Evolutionary conservation across 2,888 invertebrate species (phyloP).

Genomic region (Eucriotettix oculatus): DNA sequence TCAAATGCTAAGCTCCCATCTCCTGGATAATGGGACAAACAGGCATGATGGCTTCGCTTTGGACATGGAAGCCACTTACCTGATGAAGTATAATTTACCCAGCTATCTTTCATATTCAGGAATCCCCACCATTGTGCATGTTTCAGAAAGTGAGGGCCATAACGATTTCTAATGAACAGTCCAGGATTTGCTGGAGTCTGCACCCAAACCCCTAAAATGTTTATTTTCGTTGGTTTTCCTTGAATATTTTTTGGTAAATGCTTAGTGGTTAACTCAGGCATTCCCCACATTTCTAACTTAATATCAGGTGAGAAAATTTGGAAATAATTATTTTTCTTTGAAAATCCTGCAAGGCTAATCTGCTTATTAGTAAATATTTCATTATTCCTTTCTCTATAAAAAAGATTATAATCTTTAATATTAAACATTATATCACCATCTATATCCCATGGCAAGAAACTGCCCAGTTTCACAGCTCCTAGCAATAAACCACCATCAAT

Average conservation of each 20-base stretch:
- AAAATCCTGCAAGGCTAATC: constrained; percentile 3
- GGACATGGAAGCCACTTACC: constrained; percentile 17
- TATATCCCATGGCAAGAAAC: constrained; percentile 21
- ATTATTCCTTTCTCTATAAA: constrained; percentile 4
- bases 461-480: constrained; percentile 22
- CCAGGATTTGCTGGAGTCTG: constrained; percentile 20
- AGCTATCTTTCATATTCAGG: constrained; percentile 14
- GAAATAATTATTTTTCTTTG: constrained; percentile 1
- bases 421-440: constrained; percentile 19
- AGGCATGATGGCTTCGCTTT: constrained; percentile 17
- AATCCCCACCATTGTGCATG: constrained; percentile 20
- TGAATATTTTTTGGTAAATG: constrained; percentile 11
- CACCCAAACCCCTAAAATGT: constrained; percentile 19
- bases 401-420: constrained; percentile 12
- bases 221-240: constrained; percentile 16
- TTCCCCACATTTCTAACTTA: constrained; percentile 19
- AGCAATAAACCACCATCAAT: constrained; percentile 19
- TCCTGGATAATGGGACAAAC: constrained; percentile 18
- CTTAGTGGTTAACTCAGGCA: constrained; percentile 17
- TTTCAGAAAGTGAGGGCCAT: constrained; percentile 19
- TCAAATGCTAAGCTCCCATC: constrained; percentile 17
- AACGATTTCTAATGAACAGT: constrained; percentile 18
- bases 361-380: constrained; percentile 7
- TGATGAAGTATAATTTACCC: constrained; percentile 15
- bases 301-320: constrained; percentile 14